phyloP scores from a whole-genome alignment of 1,140 invertebrate species.

The Tenebrio molitor region DNA sequence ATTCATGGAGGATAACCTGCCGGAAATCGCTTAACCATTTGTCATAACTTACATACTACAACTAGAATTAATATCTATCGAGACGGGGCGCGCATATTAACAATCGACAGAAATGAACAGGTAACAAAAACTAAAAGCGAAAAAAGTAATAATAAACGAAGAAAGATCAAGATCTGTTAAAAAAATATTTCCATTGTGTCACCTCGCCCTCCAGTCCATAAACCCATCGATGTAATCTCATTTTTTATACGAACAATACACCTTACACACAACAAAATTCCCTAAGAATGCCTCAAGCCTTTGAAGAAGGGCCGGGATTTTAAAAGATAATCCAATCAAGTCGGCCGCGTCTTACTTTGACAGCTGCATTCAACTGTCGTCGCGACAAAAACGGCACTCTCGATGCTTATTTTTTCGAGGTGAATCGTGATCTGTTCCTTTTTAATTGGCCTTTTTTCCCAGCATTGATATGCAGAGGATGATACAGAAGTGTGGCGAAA shows the following conservation, averaged over 20 bases:
- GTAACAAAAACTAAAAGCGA: neutral
- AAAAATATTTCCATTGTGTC: neutral
- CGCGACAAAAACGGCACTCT: neutral
- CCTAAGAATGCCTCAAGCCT: neutral
- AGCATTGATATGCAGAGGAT: slow-evolving; percentile 15
- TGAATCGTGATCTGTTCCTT: neutral
- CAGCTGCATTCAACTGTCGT: slow-evolving; percentile 29
- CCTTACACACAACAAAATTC: slow-evolving; percentile 1
- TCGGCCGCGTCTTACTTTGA: slow-evolving; percentile 25
- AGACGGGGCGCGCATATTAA: slow-evolving; percentile 5
- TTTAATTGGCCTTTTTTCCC: slow-evolving; percentile 19
- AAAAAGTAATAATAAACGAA: neutral
- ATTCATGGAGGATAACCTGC: slow-evolving; percentile 24
- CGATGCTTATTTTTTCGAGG: slow-evolving; percentile 3
- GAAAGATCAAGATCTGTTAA: neutral
- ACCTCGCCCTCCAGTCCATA: neutral
- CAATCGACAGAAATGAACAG: neutral
- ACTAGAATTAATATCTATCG: slow-evolving; percentile 16
- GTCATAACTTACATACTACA: slow-evolving; percentile 27
- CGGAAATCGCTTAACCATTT: slow-evolving; percentile 40
- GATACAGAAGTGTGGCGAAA: slow-evolving; percentile 33
- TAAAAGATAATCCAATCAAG: slow-evolving; percentile 29
- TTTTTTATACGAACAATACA: neutral
- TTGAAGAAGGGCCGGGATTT: neutral
- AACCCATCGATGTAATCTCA: slow-evolving; percentile 5